Base-by-base conservation (phyloP, 1,140 invertebrate genomes). In the Zaprionus ghesquierei region DNA sequence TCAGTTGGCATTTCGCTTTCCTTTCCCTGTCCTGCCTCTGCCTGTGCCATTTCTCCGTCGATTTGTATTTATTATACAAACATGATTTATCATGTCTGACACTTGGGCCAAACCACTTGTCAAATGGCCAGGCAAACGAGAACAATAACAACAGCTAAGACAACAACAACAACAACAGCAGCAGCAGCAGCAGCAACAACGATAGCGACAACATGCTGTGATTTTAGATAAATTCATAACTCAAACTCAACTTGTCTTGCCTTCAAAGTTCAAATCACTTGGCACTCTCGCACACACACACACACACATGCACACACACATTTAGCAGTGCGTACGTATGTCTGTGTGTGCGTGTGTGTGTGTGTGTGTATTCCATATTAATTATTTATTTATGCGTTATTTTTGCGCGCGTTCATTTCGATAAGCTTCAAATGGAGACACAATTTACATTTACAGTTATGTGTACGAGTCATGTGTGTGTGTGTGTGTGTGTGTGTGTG, bases 251-350 rank as follows among this genome's bases (percentile, higher is more conserved):
- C 84, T 90, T 87, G 81, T 87, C 81, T 90, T 87, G 87, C 87
- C 87, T 90, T 90, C 87, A 90, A 89, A 90, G 87, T 90, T 90
- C 87, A 90, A 90, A 90, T 90, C 76, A 90, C 76, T 89, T 89
- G 76, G 72, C 65, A 70, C 63, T 54, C 60, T 49, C 38, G 69
- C 51, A 74, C 38, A 64, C 41, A 66, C 25, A 64, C 25, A 46
- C 41, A 71, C 18, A 46, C 51, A 50, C 50, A 61, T 20, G 31
- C 29, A 56, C 23, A 44, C 20, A 20, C 41, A 20, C 63, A 18
- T 15, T 20, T 64, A 3, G 68, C 9, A n/a, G 53, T 75, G 29
- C 73, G 64, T 64, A 6, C 69, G 9, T 20, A 46, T 75, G 31
- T 77, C 41, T 55, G n/a, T 54, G 41, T 69, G 33, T 38, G 15